Evolutionary conservation across 2,797 vertebrate species (phyloP).

Genomic region (Anas flavirostris): DNA sequence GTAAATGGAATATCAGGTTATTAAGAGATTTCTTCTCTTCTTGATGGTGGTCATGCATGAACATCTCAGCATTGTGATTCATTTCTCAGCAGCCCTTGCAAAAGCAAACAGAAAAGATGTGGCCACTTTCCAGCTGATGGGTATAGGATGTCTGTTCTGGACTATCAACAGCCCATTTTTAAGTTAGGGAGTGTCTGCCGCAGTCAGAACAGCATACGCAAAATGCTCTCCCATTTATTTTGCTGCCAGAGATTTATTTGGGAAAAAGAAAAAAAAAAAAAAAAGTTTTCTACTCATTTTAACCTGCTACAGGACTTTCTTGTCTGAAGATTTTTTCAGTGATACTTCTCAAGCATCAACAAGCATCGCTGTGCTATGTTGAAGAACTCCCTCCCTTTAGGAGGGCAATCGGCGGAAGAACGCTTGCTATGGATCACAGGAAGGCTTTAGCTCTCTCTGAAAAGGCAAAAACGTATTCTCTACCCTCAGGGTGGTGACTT

Average conservation of each 20-base stretch:
- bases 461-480: not conserved
- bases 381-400: not conserved
- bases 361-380: not conserved
- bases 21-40: not conserved
- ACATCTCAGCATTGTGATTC: not conserved
- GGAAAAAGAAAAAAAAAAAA: too few species aligned
- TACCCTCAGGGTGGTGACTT: not conserved
- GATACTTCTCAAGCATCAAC: not conserved
- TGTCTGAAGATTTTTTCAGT: not conserved
- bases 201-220: not conserved
- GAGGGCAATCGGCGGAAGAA: not conserved
- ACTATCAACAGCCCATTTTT: not conserved
- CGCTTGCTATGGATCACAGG: not conserved
- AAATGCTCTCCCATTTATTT: not conserved
- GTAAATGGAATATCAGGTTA: not conserved
- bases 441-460: not conserved
- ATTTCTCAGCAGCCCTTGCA: not conserved
- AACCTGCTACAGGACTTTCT: not conserved
- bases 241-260: not conserved
- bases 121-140: not conserved
- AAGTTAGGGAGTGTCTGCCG: not conserved
- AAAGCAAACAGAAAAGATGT: not conserved
- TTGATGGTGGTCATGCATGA: not conserved
- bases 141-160: not conserved
- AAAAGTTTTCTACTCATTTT: not conserved